phyloP scores from a whole-genome alignment of 2,113 vertebrate species.

The Corydoras sp. region DNA sequence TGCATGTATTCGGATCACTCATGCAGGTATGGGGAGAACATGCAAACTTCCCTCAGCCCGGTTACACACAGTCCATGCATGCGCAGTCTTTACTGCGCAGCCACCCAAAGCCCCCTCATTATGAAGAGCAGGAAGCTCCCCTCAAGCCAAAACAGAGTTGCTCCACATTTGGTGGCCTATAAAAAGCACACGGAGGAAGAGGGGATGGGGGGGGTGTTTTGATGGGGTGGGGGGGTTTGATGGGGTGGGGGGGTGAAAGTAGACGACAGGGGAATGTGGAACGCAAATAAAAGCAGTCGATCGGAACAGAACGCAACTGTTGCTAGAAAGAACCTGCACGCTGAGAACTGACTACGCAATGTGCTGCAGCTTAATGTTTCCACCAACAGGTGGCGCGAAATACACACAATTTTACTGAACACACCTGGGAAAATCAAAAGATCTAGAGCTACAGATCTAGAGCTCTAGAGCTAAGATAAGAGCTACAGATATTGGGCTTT shows the following conservation, averaged over 20 bases:
- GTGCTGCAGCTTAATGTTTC: too few relatives aligned
- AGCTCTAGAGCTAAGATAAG: too few relatives aligned
- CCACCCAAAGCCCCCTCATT: background rate
- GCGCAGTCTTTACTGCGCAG: background rate
- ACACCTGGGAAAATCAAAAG: too few relatives aligned
- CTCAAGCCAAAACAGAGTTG: conserved; percentile 16
- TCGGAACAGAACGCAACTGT: conserved; percentile 24
- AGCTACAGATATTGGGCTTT: too few relatives aligned
- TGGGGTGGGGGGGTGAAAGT: background rate
- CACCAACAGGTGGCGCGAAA: too few relatives aligned
- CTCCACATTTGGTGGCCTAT: conserved; percentile 10
- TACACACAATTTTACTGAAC: too few relatives aligned
- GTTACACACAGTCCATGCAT: background rate
- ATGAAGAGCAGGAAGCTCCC: conserved; percentile 2
- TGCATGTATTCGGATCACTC: too few relatives aligned
- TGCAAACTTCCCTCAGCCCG: too few relatives aligned
- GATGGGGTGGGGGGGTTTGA: too few relatives aligned
- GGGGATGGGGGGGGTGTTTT: background rate
- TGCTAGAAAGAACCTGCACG: background rate
- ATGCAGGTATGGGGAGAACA: too few relatives aligned
- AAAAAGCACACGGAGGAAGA: conserved; percentile 27
- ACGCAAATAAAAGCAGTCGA: conserved; percentile 24
- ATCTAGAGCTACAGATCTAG: too few relatives aligned
- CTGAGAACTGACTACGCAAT: background rate
- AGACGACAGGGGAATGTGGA: background rate